Evolutionary conservation across 2,888 invertebrate species (phyloP).

Genomic region (Drosophila fungiperda): DNA sequence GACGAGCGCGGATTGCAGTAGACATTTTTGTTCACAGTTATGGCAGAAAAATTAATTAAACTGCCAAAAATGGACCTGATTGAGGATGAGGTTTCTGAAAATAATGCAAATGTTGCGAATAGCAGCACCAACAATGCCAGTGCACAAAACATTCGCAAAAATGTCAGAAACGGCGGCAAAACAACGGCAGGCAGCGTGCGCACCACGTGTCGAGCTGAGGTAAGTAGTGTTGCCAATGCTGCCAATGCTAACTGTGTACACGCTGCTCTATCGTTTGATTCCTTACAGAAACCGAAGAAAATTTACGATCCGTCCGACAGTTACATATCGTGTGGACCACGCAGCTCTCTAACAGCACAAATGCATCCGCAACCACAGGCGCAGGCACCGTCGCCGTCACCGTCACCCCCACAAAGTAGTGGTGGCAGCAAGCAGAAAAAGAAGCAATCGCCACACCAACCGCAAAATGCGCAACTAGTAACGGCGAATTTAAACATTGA

Average conservation of each 20-base stretch:
- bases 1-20: slow-evolving; percentile 46
- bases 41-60: not conserved
- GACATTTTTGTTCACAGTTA: slow-evolving; percentile 19
- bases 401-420: not conserved
- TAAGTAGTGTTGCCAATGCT: slow-evolving; percentile 24
- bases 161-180: not conserved
- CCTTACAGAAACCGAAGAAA: slow-evolving; percentile 90
- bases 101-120: slow-evolving; percentile 9
- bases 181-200: slow-evolving; percentile 69
- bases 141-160: not conserved
- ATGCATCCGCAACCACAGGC: not conserved
- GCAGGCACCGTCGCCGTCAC: not conserved
- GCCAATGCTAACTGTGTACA: too few species aligned
- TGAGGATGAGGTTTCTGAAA: slow-evolving; percentile 36
- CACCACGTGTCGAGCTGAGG: slow-evolving; percentile 84
- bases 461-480: not conserved
- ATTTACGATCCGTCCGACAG: slow-evolving; percentile 95
- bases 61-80: slow-evolving; percentile 47
- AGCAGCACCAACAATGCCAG: slow-evolving; percentile 24
- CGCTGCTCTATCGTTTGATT: not conserved
- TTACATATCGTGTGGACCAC: slow-evolving; percentile 87
- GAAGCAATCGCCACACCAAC: slow-evolving; percentile 1
- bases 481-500: not conserved
- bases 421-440: not conserved
- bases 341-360: slow-evolving; percentile 39